Evolutionary conservation across 2,888 invertebrate genomes (phyloP).

Genomic region (Microplitis manilae): DNA sequence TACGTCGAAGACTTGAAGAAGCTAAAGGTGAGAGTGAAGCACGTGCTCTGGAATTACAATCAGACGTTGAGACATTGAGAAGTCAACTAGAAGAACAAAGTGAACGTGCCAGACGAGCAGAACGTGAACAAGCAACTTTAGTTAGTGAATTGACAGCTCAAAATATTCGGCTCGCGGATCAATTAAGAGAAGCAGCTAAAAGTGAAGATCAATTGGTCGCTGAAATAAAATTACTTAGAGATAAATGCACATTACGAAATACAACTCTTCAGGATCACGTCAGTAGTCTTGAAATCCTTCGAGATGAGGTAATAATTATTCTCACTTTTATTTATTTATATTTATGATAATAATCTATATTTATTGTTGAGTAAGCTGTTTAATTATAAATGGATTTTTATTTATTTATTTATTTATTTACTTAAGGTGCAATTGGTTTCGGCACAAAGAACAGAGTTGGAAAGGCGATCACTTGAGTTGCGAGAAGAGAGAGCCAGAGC

Average conservation of each 20-base stretch:
- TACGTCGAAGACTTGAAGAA: slow-evolving; percentile 87
- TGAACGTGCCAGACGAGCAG: slow-evolving; percentile 74
- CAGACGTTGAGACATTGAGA: slow-evolving; percentile 87
- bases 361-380: not conserved
- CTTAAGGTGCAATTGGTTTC: slow-evolving; percentile 82
- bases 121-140: slow-evolving; percentile 85
- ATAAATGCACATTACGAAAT: slow-evolving; percentile 87
- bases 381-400: slow-evolving; percentile 1
- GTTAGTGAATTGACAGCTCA: slow-evolving; percentile 91
- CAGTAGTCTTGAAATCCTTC: slow-evolving; percentile 88
- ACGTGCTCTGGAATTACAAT: slow-evolving; percentile 88
- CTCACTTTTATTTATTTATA: not conserved
- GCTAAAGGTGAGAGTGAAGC: slow-evolving; percentile 92
- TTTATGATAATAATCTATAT: not conserved
- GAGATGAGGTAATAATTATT: slow-evolving; percentile 80
- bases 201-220: slow-evolving; percentile 85
- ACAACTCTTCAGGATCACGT: slow-evolving; percentile 90
- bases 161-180: slow-evolving; percentile 87
- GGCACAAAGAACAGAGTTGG: slow-evolving; percentile 88
- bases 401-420: slow-evolving; percentile 8
- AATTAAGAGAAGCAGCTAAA: slow-evolving; percentile 87
- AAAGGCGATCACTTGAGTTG: slow-evolving; percentile 83
- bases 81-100: slow-evolving; percentile 79
- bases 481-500: slow-evolving; percentile 87
- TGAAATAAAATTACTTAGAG: slow-evolving; percentile 86